These are phyloP conservation scores for Bombus polaris DNA, from an alignment of 1,140 invertebrate genomes.

Conservation along the genomic window DNA sequence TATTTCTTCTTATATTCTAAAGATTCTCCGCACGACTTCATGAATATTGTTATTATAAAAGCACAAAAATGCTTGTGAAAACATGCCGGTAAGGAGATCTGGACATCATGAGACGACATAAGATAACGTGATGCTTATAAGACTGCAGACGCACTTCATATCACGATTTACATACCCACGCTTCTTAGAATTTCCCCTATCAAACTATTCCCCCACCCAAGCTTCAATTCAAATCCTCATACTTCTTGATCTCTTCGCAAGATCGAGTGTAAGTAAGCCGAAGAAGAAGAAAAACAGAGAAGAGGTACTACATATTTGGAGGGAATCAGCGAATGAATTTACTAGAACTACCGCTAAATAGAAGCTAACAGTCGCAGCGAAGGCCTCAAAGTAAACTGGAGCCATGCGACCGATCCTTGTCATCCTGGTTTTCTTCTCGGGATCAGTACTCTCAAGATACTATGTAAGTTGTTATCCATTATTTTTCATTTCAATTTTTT, in stretches of 20 bases:
- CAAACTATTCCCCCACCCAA: conserved; percentile 30
- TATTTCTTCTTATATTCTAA: background rate
- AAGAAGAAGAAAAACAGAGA: conserved; percentile 47
- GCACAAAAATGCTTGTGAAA: background rate
- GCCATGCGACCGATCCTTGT: conserved; percentile 56
- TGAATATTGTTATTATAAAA: background rate
- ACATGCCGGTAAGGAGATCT: conserved; percentile 59
- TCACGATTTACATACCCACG: conserved; percentile 47
- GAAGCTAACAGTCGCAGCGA: conserved; percentile 53
- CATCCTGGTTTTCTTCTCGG: conserved; percentile 53
- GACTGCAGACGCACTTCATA: conserved; percentile 51
- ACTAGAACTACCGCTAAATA: conserved; percentile 43
- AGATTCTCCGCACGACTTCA: background rate
- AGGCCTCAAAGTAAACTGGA: conserved; percentile 37
- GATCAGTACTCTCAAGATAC: conserved; percentile 58
- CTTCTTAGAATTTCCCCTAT: conserved; percentile 61
- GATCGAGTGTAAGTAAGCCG: conserved; percentile 31
- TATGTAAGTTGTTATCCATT: conserved; percentile 63
- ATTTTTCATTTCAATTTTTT: background rate
- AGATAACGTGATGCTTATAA: conserved; percentile 56
- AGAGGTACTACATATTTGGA: conserved; percentile 30
- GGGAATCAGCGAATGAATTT: conserved; percentile 47
- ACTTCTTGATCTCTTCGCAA: conserved; percentile 41
- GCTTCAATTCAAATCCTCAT: conserved; percentile 20
- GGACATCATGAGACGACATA: conserved; percentile 42